Base-by-base conservation (phyloP, 1,140 invertebrate genomes). In the Neelides sp. region DNA sequence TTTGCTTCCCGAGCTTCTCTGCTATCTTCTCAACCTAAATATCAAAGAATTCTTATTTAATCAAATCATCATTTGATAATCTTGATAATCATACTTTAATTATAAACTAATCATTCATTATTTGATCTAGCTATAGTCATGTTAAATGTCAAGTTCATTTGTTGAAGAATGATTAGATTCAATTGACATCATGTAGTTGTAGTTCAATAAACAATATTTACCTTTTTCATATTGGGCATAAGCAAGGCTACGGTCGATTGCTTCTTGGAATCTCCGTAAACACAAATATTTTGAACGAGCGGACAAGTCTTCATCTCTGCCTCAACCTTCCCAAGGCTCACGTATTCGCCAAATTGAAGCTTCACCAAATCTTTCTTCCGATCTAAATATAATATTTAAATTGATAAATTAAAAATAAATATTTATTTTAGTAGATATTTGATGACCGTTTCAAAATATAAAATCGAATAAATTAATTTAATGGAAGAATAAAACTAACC, bases 321-420 rank as follows among this genome's bases (percentile, higher is more conserved):
- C 69, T 87, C 79, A 8, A 95, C 86, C 70, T 90, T 91, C 30
- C 89, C 86, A 37, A 95, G 70, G 13, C 88, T 92, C 2, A 96
- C 86, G 66, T 97, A 98, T 73, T 98, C 94, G 40, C 95, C 95
- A 24, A 86, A 82, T 69, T 96, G 90, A 7, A 98, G 70, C 70
- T 98, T 98, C 5, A 98, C 89, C 50, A 98, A 74, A 72, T 98
- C 94, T 69, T 98, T 98, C 71, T 96, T 97, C 50, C 94, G 85
- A 71, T 97, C 91, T 88, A 55, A 15, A 67, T 61, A 23, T 30
- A 39, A 62, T 59, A 22, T 28, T 19, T 49, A 36, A 37, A 60
- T 50, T 5, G 30, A 45, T 50, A 41, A 43, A 45, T 56, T 55
- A 50, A 45, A 28, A 15, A 26, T 13, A 46, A 8, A 28, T 55